Percentiles rank a stretch among this genome's conserved stretches.
Conservation (phyloP, 23 tunicate genomes). For the Halocynthia aurantium region DNA sequence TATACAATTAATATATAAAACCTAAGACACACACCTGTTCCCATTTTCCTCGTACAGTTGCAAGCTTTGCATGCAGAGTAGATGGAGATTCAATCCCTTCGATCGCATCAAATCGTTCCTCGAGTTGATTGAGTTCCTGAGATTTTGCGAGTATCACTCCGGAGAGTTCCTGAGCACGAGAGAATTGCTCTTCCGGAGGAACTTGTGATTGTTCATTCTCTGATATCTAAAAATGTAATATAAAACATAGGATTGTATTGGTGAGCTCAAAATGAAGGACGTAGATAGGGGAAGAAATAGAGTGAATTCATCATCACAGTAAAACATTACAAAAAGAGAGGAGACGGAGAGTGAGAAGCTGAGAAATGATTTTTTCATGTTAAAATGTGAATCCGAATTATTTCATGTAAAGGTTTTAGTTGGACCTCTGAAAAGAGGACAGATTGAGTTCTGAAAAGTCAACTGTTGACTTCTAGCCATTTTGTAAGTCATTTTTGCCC, state of each 20-base stretch:
- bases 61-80: constrained; percentile 77
- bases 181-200: constrained; percentile 30
- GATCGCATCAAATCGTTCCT: constrained; percentile 30
- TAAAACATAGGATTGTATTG: neutral
- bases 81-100: constrained; percentile 77
- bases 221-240: constrained; percentile 27
- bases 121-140: constrained; percentile 36
- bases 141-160: constrained; percentile 45
- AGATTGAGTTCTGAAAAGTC: no score
- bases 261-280: neutral
- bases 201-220: constrained; percentile 51
- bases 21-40: constrained; percentile 47
- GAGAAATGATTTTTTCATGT: neutral
- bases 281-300: neutral
- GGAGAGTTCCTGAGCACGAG: constrained; percentile 26
- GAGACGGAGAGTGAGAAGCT: no score
- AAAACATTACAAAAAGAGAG: no score
- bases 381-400: no score
- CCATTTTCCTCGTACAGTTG: constrained; percentile 77
- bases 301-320: neutral
- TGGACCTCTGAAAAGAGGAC: no score
- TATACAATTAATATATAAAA: neutral
- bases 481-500: no score
- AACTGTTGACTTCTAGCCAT: no score
- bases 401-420: no score